These are phyloP conservation scores for Salvelinus alpinus DNA, from an alignment of 2,113 vertebrate species.

Conservation along the genomic window DNA sequence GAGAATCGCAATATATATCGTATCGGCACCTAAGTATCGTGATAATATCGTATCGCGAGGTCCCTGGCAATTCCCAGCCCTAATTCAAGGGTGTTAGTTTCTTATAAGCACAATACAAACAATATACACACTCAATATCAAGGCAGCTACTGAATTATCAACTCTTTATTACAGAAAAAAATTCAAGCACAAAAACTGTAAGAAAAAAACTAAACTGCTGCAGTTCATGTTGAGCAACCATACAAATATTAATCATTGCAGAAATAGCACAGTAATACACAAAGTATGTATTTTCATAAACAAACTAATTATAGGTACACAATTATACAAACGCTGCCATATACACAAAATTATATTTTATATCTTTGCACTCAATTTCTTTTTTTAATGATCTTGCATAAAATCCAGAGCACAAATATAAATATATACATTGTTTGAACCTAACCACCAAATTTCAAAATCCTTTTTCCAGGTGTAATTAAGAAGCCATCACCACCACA, in stretches of 20 bases:
- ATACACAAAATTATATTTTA: slow-evolving; percentile 33
- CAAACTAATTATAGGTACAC: slow-evolving; percentile 71
- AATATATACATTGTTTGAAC: neutral
- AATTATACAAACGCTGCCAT: slow-evolving; percentile 73
- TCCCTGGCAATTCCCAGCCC: too few species aligned
- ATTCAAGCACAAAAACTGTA: slow-evolving; percentile 75
- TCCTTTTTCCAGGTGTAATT: slow-evolving; percentile 7
- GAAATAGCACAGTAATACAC: slow-evolving; percentile 72
- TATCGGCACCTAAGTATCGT: too few species aligned
- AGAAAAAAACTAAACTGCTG: slow-evolving; percentile 72
- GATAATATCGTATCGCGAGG: too few species aligned
- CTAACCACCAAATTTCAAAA: slow-evolving; percentile 17
- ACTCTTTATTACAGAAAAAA: slow-evolving; percentile 74
- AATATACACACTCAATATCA: neutral
- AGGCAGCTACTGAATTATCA: slow-evolving; percentile 23
- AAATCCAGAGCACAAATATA: slow-evolving; percentile 59
- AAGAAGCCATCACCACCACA: slow-evolving; percentile 54
- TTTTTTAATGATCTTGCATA: slow-evolving; percentile 53
- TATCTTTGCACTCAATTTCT: slow-evolving; percentile 32
- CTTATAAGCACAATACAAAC: neutral
- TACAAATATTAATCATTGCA: slow-evolving; percentile 79
- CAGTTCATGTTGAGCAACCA: slow-evolving; percentile 72
- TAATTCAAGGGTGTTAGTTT: neutral
- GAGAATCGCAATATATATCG: too few species aligned
- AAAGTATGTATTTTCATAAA: slow-evolving; percentile 64